Evolutionary conservation across 2,888 invertebrate species (phyloP).

Genomic region (Sinhomidia bicolor): DNA sequence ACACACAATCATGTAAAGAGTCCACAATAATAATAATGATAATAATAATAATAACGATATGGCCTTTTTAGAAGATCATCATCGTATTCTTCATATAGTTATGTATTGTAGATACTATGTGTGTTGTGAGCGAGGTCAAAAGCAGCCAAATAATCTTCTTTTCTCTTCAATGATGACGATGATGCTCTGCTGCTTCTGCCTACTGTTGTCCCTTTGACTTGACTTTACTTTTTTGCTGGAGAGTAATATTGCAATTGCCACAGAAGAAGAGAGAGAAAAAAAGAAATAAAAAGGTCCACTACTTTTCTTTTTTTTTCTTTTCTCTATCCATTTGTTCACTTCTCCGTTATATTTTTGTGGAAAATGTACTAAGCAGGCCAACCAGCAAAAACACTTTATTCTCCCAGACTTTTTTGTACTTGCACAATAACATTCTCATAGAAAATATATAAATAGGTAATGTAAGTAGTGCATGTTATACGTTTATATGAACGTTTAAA

Average conservation of each 20-base stretch:
- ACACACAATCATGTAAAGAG: constrained; percentile 43
- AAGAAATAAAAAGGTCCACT: constrained; percentile 44
- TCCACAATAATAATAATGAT: constrained; percentile 48
- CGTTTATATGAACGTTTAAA: background rate
- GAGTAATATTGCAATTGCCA: constrained; percentile 39
- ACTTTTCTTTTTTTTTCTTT: constrained; percentile 22
- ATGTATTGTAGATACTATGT: background rate
- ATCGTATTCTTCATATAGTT: constrained; percentile 41
- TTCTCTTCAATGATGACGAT: constrained; percentile 30
- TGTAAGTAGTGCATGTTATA: background rate
- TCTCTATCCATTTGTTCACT: constrained; percentile 50
- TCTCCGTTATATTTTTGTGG: background rate
- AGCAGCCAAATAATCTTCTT: constrained; percentile 61
- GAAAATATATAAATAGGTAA: constrained; percentile 54
- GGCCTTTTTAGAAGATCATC: constrained; percentile 44
- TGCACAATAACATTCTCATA: constrained; percentile 42
- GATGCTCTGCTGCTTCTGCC: constrained; percentile 25
- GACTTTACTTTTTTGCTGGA: constrained; percentile 21
- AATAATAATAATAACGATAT: constrained; percentile 50
- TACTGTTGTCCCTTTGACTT: constrained; percentile 51
- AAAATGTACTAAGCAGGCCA: constrained; percentile 16
- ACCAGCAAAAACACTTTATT: constrained; percentile 41
- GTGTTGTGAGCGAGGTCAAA: constrained; percentile 43
- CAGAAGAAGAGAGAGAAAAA: too few species aligned
- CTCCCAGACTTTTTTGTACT: constrained; percentile 25